Percentiles rank a stretch among this genome's conserved stretches.
Conservation (phyloP, 2,888 invertebrate genomes). For the Luperina testacea region DNA sequence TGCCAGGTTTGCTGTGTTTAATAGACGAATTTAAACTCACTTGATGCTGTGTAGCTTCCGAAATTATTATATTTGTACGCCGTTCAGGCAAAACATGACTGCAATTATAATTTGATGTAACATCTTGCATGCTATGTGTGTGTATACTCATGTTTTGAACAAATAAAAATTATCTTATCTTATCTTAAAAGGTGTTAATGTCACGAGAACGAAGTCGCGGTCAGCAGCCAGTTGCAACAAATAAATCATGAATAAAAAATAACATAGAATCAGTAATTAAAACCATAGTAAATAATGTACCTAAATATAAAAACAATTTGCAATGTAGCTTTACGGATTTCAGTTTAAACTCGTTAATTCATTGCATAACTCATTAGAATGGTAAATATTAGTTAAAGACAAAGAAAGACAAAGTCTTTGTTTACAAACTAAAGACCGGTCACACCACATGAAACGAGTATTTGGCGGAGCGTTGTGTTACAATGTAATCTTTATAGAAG, state of each 20-base stretch:
- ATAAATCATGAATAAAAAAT: background rate
- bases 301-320: background rate
- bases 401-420: conserved; percentile 12
- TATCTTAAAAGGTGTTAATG: too few relatives aligned
- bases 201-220: background rate
- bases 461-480: background rate
- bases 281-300: background rate
- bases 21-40: too few relatives aligned
- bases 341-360: conserved; percentile 18
- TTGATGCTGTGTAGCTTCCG: too few relatives aligned
- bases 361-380: conserved; percentile 19
- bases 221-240: background rate
- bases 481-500: conserved; percentile 15
- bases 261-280: background rate
- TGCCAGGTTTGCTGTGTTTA: too few relatives aligned
- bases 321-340: conserved; percentile 7
- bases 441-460: conserved; percentile 11
- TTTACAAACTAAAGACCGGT: conserved; percentile 6
- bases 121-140: too few relatives aligned
- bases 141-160: too few relatives aligned
- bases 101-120: too few relatives aligned
- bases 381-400: conserved; percentile 13
- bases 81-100: too few relatives aligned
- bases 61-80: too few relatives aligned
- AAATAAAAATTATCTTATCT: too few relatives aligned